A percentile compares a stretch with the other conserved stretches of the same genome.
Evolutionary conservation across 2,888 invertebrate species (phyloP).

Genomic region (Protophormia terraenovae): DNA sequence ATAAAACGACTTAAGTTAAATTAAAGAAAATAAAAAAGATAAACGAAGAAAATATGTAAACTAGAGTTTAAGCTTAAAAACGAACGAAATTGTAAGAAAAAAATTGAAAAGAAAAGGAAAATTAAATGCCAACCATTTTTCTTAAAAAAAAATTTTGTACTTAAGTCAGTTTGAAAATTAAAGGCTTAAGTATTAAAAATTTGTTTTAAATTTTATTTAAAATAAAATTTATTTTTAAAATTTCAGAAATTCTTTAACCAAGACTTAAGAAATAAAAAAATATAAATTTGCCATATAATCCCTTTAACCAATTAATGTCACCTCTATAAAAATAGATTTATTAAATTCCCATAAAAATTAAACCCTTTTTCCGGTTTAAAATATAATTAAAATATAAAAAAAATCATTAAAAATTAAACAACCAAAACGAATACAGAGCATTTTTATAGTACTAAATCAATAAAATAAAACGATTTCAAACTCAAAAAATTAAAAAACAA

Average conservation of each 20-base stretch:
- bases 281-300: neutral
- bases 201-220: too few species aligned
- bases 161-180: too few species aligned
- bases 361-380: too few species aligned
- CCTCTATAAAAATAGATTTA: neutral
- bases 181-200: too few species aligned
- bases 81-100: too few species aligned
- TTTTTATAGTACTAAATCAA: slow-evolving; percentile 63
- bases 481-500: slow-evolving; percentile 8
- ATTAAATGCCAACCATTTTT: too few species aligned
- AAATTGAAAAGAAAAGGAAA: too few species aligned
- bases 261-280: neutral
- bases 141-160: too few species aligned
- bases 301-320: neutral
- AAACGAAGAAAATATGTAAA: neutral
- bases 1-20: neutral
- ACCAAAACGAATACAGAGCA: too few species aligned
- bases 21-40: neutral
- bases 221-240: too few species aligned
- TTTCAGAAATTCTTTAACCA: neutral
- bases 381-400: neutral
- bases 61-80: neutral
- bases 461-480: slow-evolving; percentile 30
- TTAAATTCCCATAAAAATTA: slow-evolving; percentile 3
- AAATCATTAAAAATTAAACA: slow-evolving; percentile 28